These are phyloP conservation scores for Chymomyza costata DNA, from an alignment of 1,140 invertebrate genomes.

Conservation along the genomic window DNA sequence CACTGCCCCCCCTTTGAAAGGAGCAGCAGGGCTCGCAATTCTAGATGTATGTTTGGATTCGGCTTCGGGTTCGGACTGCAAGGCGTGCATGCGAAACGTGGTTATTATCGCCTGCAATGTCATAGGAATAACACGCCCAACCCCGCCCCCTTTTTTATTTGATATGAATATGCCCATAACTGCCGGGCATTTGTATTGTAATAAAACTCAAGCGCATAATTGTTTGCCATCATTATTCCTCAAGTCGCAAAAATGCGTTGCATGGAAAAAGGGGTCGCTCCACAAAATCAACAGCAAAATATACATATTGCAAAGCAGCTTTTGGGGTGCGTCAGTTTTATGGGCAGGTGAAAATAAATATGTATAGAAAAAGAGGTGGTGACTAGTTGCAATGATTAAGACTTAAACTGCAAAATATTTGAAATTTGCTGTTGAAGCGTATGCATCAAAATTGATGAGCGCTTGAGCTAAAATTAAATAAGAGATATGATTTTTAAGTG, in stretches of 20 bases:
- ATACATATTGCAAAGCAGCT: conserved; percentile 44
- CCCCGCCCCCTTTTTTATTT: conserved; percentile 1
- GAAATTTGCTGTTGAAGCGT: no score
- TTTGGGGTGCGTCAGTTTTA: conserved; percentile 51
- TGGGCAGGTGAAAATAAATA: conserved; percentile 67
- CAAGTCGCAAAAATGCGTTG: conserved; percentile 43
- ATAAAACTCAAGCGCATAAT: conserved; percentile 70
- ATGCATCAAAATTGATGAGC: no score
- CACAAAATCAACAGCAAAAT: conserved; percentile 20
- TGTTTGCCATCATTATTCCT: conserved; percentile 72
- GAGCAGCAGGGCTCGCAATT: no score
- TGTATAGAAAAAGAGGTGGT: no score
- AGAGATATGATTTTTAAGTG: no score
- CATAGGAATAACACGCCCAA: conserved; percentile 19
- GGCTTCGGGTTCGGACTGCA: conserved; percentile 8
- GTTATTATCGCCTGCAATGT: conserved; percentile 69
- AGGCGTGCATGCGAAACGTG: conserved; percentile 48
- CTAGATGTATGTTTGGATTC: no score
- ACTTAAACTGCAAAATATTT: no score
- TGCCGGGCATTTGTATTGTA: conserved; percentile 71
- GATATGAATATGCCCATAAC: conserved; percentile 59
- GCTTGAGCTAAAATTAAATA: no score
- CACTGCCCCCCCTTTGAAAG: conserved; percentile 34
- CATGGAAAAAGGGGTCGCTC: conserved; percentile 25
- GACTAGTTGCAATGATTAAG: no score